Evolutionary conservation across 2,888 invertebrate species (phyloP), one percentile per base, ranked within the genome.

Genomic region (Pyralis farinalis): DNA sequence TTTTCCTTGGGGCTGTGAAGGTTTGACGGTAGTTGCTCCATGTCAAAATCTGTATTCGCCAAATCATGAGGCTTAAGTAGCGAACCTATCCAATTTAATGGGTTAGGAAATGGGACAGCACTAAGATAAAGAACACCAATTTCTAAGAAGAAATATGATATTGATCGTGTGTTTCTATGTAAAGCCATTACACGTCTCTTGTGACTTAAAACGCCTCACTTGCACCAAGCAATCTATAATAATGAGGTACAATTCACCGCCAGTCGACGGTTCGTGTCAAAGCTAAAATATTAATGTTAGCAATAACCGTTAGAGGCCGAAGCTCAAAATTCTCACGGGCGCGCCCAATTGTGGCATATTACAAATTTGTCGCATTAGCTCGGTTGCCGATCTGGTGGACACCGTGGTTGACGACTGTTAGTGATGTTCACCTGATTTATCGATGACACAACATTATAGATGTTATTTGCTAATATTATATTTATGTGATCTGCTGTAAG

Each of bases 331-430:
- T 85, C 84, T 73, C 85, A 83, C 79, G 79, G 16, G 62, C 71
- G 68, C 69, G 63, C 73, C 76, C 65, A 69, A 66, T 61, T 42
- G 47, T 30, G 52, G 46, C 54, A 62, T 61, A 73, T 75, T 75
- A 72, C 70, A 51, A 77, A 81, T 85, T 82, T 82, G 83, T 84
- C 83, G 71, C 75, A 71, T 77, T 70, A 55, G 51, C 47, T 47
- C 28, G 25, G 31, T 25, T 30, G 29, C 30, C 11, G 4, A 11
- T 10, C n/a, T 21, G 12, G 21, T 37, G 11, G 11, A 30, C 11
- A 21, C 10, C 21, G 25, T 9, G 6, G 30, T 30, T 21, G 7
- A 10, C 10, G 10, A 10, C 1, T 9, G 9, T 1, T 31, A 37
- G 37, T 37, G 37, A 30, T 31, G 37, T 0, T 7, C 20, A n/a